phyloP scores from a whole-genome alignment of 2,888 invertebrate species.

The Nemotelus nigrinus region DNA sequence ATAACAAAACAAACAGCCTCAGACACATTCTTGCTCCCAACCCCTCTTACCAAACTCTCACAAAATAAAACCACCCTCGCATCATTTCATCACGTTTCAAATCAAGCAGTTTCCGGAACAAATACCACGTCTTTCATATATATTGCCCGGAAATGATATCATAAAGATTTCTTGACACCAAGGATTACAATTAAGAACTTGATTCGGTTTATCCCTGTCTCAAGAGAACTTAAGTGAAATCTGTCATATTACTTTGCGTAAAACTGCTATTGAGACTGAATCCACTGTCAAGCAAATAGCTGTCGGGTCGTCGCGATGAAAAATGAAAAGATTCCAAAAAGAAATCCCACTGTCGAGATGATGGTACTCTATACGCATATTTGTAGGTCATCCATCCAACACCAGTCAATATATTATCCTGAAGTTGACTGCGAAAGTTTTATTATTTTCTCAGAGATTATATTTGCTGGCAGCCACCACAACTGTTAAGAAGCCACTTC shows the following conservation, averaged over 20 bases:
- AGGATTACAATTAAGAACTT: constrained; percentile 30
- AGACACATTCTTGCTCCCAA: too few species aligned
- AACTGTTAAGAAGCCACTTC: constrained; percentile 37
- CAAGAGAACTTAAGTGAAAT: constrained; percentile 35
- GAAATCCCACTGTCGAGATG: constrained; percentile 32
- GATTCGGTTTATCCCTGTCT: constrained; percentile 34
- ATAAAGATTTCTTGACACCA: constrained; percentile 35
- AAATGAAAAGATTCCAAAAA: not conserved
- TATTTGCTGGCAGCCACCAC: constrained; percentile 28
- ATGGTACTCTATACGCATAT: constrained; percentile 19
- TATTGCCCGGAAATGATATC: constrained; percentile 22
- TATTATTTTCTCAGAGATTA: constrained; percentile 37
- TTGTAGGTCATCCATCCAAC: constrained; percentile 29
- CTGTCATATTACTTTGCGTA: constrained; percentile 23
- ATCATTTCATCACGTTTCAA: not conserved
- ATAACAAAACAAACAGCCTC: too few species aligned
- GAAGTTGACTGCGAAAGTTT: constrained; percentile 7
- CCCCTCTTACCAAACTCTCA: too few species aligned
- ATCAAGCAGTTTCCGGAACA: not conserved
- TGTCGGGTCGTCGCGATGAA: constrained; percentile 5
- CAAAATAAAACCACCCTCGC: too few species aligned
- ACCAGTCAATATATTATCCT: constrained; percentile 10
- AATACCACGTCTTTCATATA: not conserved
- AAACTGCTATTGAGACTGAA: constrained; percentile 29
- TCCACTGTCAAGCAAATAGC: constrained; percentile 18